Conservation (phyloP, 2,888 invertebrate species). For the Lucinisca nassula region DNA sequence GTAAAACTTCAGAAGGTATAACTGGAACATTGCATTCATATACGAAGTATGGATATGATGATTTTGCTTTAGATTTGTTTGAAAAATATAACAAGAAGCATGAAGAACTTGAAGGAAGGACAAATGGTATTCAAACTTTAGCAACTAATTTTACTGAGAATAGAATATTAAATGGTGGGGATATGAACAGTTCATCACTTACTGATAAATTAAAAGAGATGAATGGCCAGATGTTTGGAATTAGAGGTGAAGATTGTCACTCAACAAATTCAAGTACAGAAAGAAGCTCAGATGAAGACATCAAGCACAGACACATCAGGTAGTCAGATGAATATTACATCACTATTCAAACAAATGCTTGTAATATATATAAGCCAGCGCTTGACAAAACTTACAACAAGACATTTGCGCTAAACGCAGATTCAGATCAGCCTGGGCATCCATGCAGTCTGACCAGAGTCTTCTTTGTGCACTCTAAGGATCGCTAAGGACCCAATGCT, state of each 20-base stretch:
- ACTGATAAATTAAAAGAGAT: not conserved
- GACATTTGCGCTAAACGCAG: no score
- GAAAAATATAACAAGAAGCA: not conserved
- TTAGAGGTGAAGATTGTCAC: not conserved
- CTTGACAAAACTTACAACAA: no score
- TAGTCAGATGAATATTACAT: no score
- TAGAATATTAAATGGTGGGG: not conserved
- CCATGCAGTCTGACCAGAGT: no score
- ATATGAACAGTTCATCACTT: not conserved
- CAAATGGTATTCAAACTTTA: no score
- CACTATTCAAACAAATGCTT: no score
- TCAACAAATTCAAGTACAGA: not conserved
- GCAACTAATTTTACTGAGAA: not conserved
- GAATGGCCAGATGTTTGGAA: not conserved
- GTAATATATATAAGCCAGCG: no score
- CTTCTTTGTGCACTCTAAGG: no score
- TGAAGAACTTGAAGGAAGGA: no score
- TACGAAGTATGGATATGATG: not conserved
- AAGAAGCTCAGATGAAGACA: not conserved
- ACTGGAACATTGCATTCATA: not conserved
- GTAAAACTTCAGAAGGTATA: not conserved
- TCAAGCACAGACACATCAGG: not conserved
- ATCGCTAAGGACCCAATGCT: no score
- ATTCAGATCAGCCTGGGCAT: no score
- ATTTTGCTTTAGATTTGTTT: not conserved